These are phyloP conservation scores for Chloroclystis v-ata DNA, from an alignment of 2,888 invertebrate genomes.

Conservation along the genomic window DNA sequence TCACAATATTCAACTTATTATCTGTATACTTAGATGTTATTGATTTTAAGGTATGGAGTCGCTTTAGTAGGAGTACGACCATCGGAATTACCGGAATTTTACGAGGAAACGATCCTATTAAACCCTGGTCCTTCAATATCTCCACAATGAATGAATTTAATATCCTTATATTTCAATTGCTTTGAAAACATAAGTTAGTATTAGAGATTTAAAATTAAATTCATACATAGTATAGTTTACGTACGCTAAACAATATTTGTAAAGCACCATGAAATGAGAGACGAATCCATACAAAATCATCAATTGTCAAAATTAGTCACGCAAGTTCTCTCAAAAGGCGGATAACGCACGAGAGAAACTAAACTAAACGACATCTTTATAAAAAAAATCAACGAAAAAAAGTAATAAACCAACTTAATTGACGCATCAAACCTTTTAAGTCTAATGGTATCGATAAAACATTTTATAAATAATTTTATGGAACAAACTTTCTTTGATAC, in stretches of 20 bases:
- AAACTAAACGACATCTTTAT: not conserved
- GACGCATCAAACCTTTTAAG: slow-evolving; percentile 2
- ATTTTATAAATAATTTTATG: slow-evolving; percentile 2
- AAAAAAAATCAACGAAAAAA: not conserved
- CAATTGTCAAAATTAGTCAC: slow-evolving; percentile 4
- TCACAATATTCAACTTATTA: too few relatives aligned
- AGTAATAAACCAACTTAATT: not conserved
- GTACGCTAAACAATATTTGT: slow-evolving; percentile 3
- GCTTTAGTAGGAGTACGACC: slow-evolving; percentile 97
- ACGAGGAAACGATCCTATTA: slow-evolving; percentile 95
- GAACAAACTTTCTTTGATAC: slow-evolving; percentile 3
- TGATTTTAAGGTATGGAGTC: slow-evolving; percentile 93
- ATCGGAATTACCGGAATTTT: slow-evolving; percentile 94
- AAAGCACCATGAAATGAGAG: slow-evolving; percentile 4
- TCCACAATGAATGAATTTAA: too few relatives aligned
- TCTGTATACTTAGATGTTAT: not conserved
- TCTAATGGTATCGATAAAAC: slow-evolving; percentile 1
- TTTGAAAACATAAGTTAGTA: not conserved
- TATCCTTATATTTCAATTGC: too few relatives aligned
- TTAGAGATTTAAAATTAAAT: slow-evolving; percentile 2
- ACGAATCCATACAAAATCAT: slow-evolving; percentile 1
- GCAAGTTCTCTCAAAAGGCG: slow-evolving; percentile 1
- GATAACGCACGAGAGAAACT: not conserved
- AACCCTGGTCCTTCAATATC: slow-evolving; percentile 99
- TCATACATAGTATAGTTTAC: slow-evolving; percentile 6